phyloP scores from a whole-genome alignment of 2,797 vertebrate genomes.

The Tapirus indicus region DNA sequence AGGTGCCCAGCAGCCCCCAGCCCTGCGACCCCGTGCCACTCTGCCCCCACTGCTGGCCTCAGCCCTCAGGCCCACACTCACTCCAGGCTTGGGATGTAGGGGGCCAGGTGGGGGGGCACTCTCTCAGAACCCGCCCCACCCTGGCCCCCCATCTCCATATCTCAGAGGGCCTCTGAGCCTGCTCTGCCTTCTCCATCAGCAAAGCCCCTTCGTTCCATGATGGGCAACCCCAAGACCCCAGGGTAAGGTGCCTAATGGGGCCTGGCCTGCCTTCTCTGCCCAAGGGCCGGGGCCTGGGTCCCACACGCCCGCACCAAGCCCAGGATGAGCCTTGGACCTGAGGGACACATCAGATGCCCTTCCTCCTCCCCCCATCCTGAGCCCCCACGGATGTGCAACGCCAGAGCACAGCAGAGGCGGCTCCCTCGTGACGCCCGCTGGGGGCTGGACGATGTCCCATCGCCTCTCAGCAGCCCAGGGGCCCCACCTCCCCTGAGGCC shows the following conservation, averaged over 20 bases:
- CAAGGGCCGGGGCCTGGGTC: not conserved
- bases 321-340: not conserved
- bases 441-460: too few relatives aligned
- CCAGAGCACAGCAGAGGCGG: not conserved
- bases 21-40: accelerated
- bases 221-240: not conserved
- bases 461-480: not conserved
- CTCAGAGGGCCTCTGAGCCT: not conserved
- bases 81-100: not conserved
- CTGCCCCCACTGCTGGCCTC: not conserved
- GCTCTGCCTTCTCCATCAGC: not conserved
- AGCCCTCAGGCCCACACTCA: not conserved
- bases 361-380: not conserved
- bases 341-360: accelerated
- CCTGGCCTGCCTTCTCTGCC: not conserved
- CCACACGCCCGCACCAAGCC: not conserved
- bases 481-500: not conserved
- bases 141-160: not conserved
- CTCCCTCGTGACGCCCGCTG: not conserved
- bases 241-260: not conserved
- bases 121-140: not conserved
- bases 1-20: not conserved
- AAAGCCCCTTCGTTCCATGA: not conserved
- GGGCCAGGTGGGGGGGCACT: not conserved
- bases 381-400: accelerated